Percentiles rank a stretch among this genome's conserved stretches.
phyloP scores from a whole-genome alignment of 2,797 vertebrate species.

The Etheostoma perlongum region DNA sequence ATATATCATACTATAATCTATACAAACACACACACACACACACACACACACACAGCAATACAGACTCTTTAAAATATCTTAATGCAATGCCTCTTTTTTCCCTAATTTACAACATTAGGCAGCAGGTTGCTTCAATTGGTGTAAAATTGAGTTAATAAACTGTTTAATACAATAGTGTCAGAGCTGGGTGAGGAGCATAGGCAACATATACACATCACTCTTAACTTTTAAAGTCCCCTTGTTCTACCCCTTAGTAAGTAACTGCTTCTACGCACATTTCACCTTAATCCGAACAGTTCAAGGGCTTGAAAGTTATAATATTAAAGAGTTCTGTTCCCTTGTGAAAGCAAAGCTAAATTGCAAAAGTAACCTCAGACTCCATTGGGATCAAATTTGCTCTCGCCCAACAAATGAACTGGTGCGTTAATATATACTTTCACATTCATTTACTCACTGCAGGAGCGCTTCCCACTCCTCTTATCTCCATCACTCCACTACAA shows the following conservation, averaged over 20 bases:
- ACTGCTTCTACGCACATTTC: constrained; percentile 28
- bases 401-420: constrained; percentile 45
- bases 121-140: not conserved
- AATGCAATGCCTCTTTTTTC: not conserved
- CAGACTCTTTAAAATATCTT: not conserved
- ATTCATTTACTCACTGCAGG: constrained; percentile 36
- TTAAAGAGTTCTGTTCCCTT: constrained; percentile 33
- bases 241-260: constrained; percentile 1
- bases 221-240: constrained; percentile 35
- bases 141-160: constrained; percentile 11
- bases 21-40: too few species aligned
- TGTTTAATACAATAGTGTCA: not conserved
- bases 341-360: constrained; percentile 47
- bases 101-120: not conserved
- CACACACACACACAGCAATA: not conserved
- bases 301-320: constrained; percentile 28
- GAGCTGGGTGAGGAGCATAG: not conserved
- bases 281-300: constrained; percentile 33
- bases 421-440: constrained; percentile 43
- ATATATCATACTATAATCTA: not conserved
- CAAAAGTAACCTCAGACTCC: constrained; percentile 50
- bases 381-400: constrained; percentile 44
- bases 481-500: constrained; percentile 27
- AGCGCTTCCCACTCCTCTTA: constrained; percentile 21
- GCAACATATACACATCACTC: not conserved